Conservation (phyloP, 2,888 invertebrate species). For the Aspidiotus destructor region DNA sequence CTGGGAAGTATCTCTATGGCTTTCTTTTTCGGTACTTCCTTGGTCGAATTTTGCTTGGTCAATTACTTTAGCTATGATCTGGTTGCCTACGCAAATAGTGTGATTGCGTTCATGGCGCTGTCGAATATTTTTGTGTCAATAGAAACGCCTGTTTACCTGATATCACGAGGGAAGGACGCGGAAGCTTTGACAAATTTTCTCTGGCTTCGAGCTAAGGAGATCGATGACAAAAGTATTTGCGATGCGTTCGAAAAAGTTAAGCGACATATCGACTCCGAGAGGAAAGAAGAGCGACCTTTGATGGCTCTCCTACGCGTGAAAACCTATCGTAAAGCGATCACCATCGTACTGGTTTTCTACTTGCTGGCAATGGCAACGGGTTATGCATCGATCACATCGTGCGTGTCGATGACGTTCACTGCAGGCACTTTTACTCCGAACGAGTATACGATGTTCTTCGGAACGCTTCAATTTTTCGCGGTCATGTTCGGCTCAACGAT, state of each 20-base stretch:
- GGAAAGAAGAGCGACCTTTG: neutral
- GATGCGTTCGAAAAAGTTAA: slow-evolving; percentile 24
- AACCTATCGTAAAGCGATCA: neutral
- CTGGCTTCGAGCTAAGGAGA: slow-evolving; percentile 9
- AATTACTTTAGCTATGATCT: slow-evolving; percentile 35
- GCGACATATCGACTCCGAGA: slow-evolving; percentile 10
- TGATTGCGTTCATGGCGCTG: slow-evolving; percentile 34
- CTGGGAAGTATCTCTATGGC: slow-evolving; percentile 36
- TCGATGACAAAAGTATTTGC: neutral
- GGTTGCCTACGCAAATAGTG: slow-evolving; percentile 34
- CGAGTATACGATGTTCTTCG: neutral
- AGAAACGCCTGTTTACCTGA: slow-evolving; percentile 36
- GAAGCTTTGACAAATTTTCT: slow-evolving; percentile 26
- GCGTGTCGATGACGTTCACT: neutral
- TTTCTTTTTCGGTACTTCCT: slow-evolving; percentile 36
- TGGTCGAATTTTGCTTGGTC: slow-evolving; percentile 36
- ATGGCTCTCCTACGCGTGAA: neutral
- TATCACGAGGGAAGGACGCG: slow-evolving; percentile 28
- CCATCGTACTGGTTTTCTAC: neutral
- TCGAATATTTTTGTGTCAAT: slow-evolving; percentile 34
- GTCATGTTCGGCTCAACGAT: neutral
- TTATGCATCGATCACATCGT: neutral
- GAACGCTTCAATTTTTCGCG: neutral
- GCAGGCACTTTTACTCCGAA: too few relatives aligned
- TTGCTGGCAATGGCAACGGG: slow-evolving; percentile 17